Conservation (phyloP, 1,140 invertebrate species). For the Acarapis woodi region DNA sequence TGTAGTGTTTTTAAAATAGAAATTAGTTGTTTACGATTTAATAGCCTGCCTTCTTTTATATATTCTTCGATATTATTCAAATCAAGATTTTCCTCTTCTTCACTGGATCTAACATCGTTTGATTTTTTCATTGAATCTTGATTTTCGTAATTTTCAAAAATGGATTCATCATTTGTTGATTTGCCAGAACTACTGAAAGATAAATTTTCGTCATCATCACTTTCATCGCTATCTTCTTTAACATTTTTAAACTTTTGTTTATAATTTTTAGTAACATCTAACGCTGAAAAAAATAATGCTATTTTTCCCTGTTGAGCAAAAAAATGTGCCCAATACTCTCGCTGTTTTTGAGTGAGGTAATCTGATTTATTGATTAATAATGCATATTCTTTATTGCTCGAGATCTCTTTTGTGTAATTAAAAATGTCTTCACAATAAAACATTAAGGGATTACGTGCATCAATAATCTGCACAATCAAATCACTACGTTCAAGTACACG, state of each 20-base stretch:
- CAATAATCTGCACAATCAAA: conserved; percentile 77
- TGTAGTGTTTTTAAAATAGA: conserved; percentile 5
- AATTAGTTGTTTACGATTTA: conserved; percentile 3
- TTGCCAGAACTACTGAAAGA: not conserved
- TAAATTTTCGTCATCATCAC: not conserved
- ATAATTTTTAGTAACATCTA: conserved; percentile 14
- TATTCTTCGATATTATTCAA: not conserved
- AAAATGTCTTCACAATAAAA: conserved; percentile 86
- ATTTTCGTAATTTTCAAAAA: not conserved
- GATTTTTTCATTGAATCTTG: not conserved
- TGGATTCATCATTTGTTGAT: not conserved
- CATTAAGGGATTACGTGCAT: conserved; percentile 79
- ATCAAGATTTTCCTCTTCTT: conserved; percentile 2
- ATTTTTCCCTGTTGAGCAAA: conserved; percentile 34
- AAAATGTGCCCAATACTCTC: conserved; percentile 58
- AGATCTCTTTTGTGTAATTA: conserved; percentile 58
- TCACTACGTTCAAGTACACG: conserved; percentile 82
- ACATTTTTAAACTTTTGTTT: not conserved
- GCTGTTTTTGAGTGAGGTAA: conserved; percentile 46
- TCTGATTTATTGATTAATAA: conserved; percentile 93
- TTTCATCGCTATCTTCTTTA: not conserved
- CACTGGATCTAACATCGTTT: not conserved
- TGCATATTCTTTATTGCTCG: conserved; percentile 41
- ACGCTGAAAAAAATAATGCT: conserved; percentile 57
- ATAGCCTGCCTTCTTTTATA: not conserved